phyloP scores from a whole-genome alignment of 2,797 vertebrate species.

The Heterohyrax brucei region DNA sequence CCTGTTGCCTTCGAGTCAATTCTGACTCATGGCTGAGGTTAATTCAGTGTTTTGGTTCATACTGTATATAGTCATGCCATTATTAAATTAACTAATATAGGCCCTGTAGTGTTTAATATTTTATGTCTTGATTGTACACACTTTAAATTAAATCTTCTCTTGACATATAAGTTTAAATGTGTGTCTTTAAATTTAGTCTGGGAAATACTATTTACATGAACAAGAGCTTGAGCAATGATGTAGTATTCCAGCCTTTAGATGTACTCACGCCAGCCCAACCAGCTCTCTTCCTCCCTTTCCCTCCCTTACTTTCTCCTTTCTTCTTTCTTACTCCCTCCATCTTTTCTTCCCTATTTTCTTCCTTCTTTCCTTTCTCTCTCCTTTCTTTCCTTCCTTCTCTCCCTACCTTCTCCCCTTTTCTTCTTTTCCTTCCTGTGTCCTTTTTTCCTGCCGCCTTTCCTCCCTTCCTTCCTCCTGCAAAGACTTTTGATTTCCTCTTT shows the following conservation, averaged over 20 bases:
- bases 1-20: too few relatives aligned
- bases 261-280: not conserved
- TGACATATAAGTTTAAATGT: not conserved
- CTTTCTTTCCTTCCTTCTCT: not conserved
- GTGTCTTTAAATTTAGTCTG: slow-evolving; percentile 30
- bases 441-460: not conserved
- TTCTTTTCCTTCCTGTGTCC: not conserved
- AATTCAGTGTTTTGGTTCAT: not conserved
- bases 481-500: not conserved
- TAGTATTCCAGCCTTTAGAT: not conserved
- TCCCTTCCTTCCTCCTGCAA: not conserved
- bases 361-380: not conserved
- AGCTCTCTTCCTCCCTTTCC: not conserved
- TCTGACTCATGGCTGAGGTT: not conserved
- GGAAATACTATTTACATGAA: not conserved
- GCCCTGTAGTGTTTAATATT: not conserved
- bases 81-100: not conserved
- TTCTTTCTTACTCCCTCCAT: not conserved
- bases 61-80: not conserved
- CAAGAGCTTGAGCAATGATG: not conserved
- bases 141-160: not conserved
- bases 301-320: not conserved
- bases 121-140: not conserved
- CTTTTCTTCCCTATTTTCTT: not conserved
- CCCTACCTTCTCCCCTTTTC: too few relatives aligned